Conservation (phyloP, 2,113 vertebrate species). For the Calidris pygmaea region DNA sequence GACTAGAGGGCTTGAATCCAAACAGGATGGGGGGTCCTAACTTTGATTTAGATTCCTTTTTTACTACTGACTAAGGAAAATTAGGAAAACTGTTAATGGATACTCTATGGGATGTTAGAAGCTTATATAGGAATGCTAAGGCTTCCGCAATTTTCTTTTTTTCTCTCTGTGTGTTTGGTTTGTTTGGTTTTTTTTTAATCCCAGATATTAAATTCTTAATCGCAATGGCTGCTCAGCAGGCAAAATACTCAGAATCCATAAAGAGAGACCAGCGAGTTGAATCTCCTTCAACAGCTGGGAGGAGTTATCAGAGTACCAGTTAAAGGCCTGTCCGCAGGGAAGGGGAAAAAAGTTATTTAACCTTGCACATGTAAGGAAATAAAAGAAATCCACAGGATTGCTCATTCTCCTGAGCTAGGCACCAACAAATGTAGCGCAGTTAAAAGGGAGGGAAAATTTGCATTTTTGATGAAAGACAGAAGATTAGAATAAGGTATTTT, state of each 20-base stretch:
- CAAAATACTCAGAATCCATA: neutral
- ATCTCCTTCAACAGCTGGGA: neutral
- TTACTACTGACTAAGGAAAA: neutral
- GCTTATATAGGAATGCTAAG: neutral
- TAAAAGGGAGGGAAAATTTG: neutral
- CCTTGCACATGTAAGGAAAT: neutral
- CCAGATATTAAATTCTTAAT: neutral
- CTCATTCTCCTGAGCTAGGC: neutral
- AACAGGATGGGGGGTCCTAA: neutral
- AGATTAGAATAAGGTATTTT: neutral
- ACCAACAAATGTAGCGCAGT: neutral
- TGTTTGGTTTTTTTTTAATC: neutral
- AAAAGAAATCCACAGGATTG: neutral
- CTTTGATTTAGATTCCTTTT: neutral
- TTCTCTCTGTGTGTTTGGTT: rapidly evolving
- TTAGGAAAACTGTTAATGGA: neutral
- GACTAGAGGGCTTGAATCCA: neutral
- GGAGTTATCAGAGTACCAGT: neutral
- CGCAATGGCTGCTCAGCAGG: neutral
- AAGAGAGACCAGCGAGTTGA: neutral
- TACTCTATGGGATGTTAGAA: neutral
- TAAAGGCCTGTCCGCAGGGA: neutral
- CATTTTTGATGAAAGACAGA: neutral
- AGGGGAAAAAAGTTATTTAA: neutral
- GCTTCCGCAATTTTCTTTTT: neutral